Base-by-base conservation (phyloP, 1,140 invertebrate species). In the Danaus plexippus region DNA sequence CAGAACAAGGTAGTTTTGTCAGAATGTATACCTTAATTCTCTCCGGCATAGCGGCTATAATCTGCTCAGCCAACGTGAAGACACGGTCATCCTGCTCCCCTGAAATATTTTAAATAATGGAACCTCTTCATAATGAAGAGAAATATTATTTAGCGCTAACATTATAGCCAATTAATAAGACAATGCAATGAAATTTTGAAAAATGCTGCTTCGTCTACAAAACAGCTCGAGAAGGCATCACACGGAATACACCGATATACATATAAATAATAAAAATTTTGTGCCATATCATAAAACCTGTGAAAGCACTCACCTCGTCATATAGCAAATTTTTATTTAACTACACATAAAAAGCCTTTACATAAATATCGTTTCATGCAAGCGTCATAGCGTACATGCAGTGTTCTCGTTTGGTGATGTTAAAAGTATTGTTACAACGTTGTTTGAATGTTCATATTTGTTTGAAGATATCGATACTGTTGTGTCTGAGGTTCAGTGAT, bases 1-100 rank as follows among this genome's bases (percentile, higher is more conserved):
- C 7, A 60, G 9, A 5, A 40, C 18, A 51, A 32, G 7, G 10
- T 43, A 40, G 48, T 11, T 11, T 49, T 49, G 54, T 58, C 52
- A 53, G 43, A 56, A 61, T 71, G 5, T 32, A 32, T 77, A 94
- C 94, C 91, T 98, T 99, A 75, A 98, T 98, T 71, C 96, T 90
- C 66, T 98, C 96, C 54, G 97, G 97, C 90, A 98, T 96, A 9
- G 97, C 97, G 43, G 96, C 97, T 74, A 99, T 98, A 70, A 99
- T 98, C 88, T 98, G 96, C 81, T 98, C 96, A 49, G 97, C 97
- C 73, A 99, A 88, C 53, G 96, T 97, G 65, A 98, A 90, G 69
- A 99, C 96, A 76, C 93, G 92, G 75, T 92, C 93, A 89, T 97
- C 94, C 89, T 97, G 95, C 75, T 97, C 95, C 93, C 94, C 94